Evolutionary conservation across 2,113 vertebrate genomes (phyloP), one percentile per base, ranked within the genome.

Genomic region (Caretta caretta): DNA sequence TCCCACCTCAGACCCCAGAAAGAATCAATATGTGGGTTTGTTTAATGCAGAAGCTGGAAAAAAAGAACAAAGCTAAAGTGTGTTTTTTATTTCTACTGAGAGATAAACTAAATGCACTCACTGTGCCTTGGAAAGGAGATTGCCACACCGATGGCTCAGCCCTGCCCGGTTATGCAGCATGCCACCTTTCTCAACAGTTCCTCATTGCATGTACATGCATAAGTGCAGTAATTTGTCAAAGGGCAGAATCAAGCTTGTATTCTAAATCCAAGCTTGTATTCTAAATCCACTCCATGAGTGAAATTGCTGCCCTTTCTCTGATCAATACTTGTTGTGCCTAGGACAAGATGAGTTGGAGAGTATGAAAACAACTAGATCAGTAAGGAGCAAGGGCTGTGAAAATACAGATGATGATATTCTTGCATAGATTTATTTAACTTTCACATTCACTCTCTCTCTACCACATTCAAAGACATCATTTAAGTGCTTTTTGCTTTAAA

Each of bases 301-400:
- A 5, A 86, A 38, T 91, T 46, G 49, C n/a, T 85, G 31, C 3
- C 90, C 89, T 12, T 86, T 86, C 57, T 90, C 80, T 53, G 17
- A 80, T 48, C 46, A 24, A n/a, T 1, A 2, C 2, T 12, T 76
- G 38, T 81, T 35, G 24, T n/a, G 31, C 8, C 38, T 46, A 24
- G 35, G 46, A 78, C 1, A 59, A 27, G 35, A 75, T 69, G 62
- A 91, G 3, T 2, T 85, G 57, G 24, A 17, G 7, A 85, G 7
- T 2, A 0, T 35, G 8, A 31, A 3, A 9, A n/a, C 53, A 38
- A n/a, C 10, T 35, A 11, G 90, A 35, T 46, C 8, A 4, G 87
- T 65, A 83, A 4, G 3, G 19, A 9, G 11, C 2, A 72, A 3
- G 54, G 3, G 8, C 13, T 51, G 22, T 7, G 10, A 0, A 0